Percentiles rank a stretch among this genome's conserved stretches.
Conservation (phyloP, 2,888 invertebrate species). For the Scotopteryx bipunctaria region DNA sequence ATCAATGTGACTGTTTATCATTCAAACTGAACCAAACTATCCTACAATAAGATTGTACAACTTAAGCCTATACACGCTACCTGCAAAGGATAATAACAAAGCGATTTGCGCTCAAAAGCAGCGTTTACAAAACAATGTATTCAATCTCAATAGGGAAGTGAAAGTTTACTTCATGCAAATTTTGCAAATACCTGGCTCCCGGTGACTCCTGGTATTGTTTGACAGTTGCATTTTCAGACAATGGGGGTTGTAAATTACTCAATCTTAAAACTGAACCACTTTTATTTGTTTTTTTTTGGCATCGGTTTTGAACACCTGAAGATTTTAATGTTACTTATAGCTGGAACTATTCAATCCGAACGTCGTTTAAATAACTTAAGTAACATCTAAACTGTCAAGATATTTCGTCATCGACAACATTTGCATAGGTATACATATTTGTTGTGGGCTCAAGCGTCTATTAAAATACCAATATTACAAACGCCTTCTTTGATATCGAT, state of each 20-base stretch:
- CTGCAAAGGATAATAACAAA: slow-evolving; percentile 18
- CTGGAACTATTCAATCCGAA: no score
- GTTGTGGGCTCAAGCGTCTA: no score
- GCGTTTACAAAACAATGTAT: slow-evolving; percentile 54
- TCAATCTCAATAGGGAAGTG: slow-evolving; percentile 58
- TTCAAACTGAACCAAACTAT: no score
- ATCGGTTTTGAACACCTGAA: slow-evolving; percentile 48
- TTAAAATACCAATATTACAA: no score
- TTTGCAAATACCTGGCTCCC: slow-evolving; percentile 35
- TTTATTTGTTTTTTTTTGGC: slow-evolving; percentile 42
- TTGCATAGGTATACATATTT: no score
- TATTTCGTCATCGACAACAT: no score
- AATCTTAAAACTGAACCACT: slow-evolving; percentile 55
- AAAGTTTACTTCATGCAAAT: slow-evolving; percentile 73
- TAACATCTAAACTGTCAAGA: no score
- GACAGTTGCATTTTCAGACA: slow-evolving; percentile 62
- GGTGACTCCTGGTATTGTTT: slow-evolving; percentile 39
- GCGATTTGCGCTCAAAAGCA: slow-evolving; percentile 38
- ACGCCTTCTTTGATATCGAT: no score
- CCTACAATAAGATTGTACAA: slow-evolving; percentile 3
- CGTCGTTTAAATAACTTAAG: no score
- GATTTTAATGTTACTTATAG: no score
- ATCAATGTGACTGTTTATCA: no score
- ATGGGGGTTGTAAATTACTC: slow-evolving; percentile 64
- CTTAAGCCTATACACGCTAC: slow-evolving; percentile 14